Conservation (phyloP, 2,888 invertebrate species). For the Caenorhabditis imperialis region DNA sequence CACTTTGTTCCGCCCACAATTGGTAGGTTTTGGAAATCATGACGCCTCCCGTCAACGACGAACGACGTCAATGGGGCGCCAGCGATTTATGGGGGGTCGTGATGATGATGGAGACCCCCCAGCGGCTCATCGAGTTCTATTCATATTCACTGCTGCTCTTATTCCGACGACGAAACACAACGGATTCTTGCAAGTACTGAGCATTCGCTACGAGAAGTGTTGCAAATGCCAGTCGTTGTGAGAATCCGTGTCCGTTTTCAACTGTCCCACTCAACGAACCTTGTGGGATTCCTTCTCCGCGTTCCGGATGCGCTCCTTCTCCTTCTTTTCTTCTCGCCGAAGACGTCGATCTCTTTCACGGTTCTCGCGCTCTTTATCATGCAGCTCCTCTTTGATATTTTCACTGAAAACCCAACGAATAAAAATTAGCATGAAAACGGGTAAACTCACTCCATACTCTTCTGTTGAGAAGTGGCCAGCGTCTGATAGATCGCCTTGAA, state of each 20-base stretch:
- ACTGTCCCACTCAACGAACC: constrained; percentile 8
- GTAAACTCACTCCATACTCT: constrained; percentile 46
- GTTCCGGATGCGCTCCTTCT: constrained; percentile 23
- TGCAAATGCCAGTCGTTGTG: constrained; percentile 42
- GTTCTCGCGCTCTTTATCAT: constrained; percentile 50
- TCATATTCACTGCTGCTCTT: constrained; percentile 10
- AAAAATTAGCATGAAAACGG: background rate
- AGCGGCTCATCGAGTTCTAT: constrained; percentile 8
- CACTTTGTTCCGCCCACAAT: background rate
- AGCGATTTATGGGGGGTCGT: constrained; percentile 27
- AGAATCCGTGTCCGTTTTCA: constrained; percentile 1
- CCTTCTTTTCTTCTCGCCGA: constrained; percentile 39
- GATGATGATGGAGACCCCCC: constrained; percentile 4
- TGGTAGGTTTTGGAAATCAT: too few species aligned
- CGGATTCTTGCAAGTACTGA: constrained; percentile 17
- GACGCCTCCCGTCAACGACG: too few species aligned
- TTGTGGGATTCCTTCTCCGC: constrained; percentile 27
- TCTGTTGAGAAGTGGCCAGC: constrained; percentile 42
- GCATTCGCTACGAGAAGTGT: constrained; percentile 23
- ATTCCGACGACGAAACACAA: background rate
- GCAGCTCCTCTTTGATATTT: constrained; percentile 45
- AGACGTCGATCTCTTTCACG: constrained; percentile 28
- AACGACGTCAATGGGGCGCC: constrained; percentile 27
- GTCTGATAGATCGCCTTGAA: constrained; percentile 47
- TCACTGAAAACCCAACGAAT: constrained; percentile 36